phyloP scores from a whole-genome alignment of 35 echinoderm and acorn worm species.

The Heliocidaris tuberculata region DNA sequence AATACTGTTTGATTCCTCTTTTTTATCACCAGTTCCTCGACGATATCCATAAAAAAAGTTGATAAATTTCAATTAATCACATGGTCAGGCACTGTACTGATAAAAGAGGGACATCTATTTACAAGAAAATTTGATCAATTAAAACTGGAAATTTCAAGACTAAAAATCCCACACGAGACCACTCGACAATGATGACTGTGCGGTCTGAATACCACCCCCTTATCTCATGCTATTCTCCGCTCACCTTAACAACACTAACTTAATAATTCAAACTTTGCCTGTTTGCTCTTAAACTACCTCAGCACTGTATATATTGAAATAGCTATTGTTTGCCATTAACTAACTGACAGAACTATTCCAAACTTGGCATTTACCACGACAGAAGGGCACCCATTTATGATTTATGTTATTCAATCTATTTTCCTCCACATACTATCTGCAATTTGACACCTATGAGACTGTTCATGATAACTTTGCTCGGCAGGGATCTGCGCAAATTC shows the following conservation, averaged over 20 bases:
- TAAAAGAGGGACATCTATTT: background rate
- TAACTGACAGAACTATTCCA: background rate
- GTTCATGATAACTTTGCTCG: no score
- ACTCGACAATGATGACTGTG: background rate
- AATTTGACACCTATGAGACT: no score
- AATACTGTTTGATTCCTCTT: background rate
- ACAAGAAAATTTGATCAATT: background rate
- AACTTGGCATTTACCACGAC: background rate
- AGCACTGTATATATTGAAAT: background rate
- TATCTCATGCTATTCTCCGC: background rate
- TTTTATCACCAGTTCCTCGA: background rate
- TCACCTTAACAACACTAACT: background rate
- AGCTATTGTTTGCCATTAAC: background rate
- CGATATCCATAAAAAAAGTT: background rate
- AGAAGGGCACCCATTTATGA: no score
- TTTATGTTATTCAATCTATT: no score
- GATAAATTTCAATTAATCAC: background rate
- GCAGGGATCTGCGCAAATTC: no score
- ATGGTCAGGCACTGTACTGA: background rate
- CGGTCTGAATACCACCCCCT: background rate
- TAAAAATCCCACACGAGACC: background rate
- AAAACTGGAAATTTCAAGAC: background rate
- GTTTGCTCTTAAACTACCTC: background rate
- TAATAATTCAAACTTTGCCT: background rate
- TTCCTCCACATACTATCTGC: no score